These are phyloP conservation scores for Phrynocephalus forsythii DNA, from an alignment of 2,797 vertebrate genomes.

Conservation along the genomic window DNA sequence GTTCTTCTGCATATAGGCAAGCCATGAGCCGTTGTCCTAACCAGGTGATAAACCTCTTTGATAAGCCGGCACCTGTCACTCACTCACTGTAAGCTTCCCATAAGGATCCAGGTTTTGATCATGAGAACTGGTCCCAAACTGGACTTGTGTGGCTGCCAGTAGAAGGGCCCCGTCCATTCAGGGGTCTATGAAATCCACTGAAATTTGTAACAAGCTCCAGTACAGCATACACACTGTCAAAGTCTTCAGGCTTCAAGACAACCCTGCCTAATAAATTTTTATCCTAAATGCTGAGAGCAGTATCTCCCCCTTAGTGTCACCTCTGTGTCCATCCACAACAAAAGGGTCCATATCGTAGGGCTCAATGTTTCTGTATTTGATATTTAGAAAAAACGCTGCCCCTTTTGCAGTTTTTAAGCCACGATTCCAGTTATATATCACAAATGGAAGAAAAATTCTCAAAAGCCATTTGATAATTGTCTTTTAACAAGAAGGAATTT, in stretches of 20 bases:
- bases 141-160: slow-evolving; percentile 55
- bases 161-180: slow-evolving; percentile 58
- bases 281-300: slow-evolving; percentile 59
- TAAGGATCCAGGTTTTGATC: neutral
- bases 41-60: neutral
- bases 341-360: slow-evolving; percentile 61
- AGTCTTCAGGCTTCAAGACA: slow-evolving; percentile 33
- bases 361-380: slow-evolving; percentile 65
- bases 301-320: slow-evolving; percentile 69
- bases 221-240: slow-evolving; percentile 42
- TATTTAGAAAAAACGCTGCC: slow-evolving; percentile 77
- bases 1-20: neutral
- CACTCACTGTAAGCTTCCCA: neutral
- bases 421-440: slow-evolving; percentile 75
- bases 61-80: slow-evolving; percentile 24
- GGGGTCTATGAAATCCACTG: slow-evolving; percentile 59
- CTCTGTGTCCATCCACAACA: slow-evolving; percentile 74
- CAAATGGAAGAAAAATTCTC: slow-evolving; percentile 73
- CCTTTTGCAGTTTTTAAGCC: slow-evolving; percentile 72
- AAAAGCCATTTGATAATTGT: slow-evolving; percentile 75
- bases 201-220: slow-evolving; percentile 57
- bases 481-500: slow-evolving; percentile 67
- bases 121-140: neutral
- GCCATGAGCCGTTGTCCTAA: neutral
- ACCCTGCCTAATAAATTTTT: slow-evolving; percentile 48